A percentile compares a stretch with the other conserved stretches of the same genome.
phyloP scores from a whole-genome alignment of 1,140 invertebrate species.

The Cecropterus lyciades region DNA sequence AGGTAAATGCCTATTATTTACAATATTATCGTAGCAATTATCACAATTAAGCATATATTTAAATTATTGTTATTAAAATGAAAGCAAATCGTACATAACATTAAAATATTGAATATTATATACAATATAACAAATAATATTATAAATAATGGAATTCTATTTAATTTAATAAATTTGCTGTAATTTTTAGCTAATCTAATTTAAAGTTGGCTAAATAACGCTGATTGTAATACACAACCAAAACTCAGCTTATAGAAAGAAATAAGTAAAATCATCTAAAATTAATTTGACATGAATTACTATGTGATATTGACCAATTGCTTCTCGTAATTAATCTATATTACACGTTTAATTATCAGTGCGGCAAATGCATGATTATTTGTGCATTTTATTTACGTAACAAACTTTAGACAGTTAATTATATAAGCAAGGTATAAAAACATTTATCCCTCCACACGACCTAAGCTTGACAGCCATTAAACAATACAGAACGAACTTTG shows the following conservation, averaged over 20 bases:
- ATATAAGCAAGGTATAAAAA: slow-evolving; percentile 29
- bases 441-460: slow-evolving; percentile 6
- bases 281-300: slow-evolving; percentile 54
- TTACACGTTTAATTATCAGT: slow-evolving; percentile 31
- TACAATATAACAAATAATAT: not conserved
- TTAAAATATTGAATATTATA: not conserved
- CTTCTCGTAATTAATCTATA: slow-evolving; percentile 48
- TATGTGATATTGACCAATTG: slow-evolving; percentile 52
- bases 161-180: too few relatives aligned
- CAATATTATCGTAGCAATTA: slow-evolving; percentile 28
- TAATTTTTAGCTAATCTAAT: slow-evolving; percentile 11
- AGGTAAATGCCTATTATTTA: slow-evolving; percentile 19
- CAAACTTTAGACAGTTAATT: slow-evolving; percentile 17
- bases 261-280: slow-evolving; percentile 35
- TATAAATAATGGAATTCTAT: too few relatives aligned
- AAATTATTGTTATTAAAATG: not conserved
- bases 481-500: not conserved
- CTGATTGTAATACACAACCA: slow-evolving; percentile 34
- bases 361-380: slow-evolving; percentile 35
- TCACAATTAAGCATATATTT: slow-evolving; percentile 22
- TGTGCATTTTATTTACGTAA: slow-evolving; percentile 32
- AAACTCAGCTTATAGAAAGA: slow-evolving; percentile 37
- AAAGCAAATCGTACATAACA: too few relatives aligned
- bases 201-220: slow-evolving; percentile 7
- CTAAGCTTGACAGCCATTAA: slow-evolving; percentile 2